Base-by-base conservation (phyloP, 2,113 vertebrate genomes). In the Corythornis cristatus region DNA sequence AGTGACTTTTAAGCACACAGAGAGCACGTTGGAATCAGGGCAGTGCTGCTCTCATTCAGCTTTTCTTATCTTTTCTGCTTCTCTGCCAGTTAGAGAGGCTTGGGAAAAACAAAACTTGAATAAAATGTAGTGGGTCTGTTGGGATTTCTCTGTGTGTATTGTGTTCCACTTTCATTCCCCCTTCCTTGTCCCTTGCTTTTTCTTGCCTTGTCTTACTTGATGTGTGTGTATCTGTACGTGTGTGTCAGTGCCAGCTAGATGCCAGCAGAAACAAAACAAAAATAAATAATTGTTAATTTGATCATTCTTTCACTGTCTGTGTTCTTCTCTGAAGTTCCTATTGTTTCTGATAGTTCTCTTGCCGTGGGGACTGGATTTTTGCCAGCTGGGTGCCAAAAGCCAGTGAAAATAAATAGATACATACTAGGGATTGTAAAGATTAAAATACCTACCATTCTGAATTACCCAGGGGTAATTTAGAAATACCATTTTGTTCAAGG, bases 341-440 rank as follows among this genome's bases (percentile, higher is more conserved):
- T 95, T 95, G 86, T 95, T 94, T 94, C 82, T 87, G 74, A 89
- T 92, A 64, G 71, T 58, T 95, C 40, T 89, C 50, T 73, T 96
- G 95, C 87, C 4, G 3, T 84, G 79, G 81, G 79, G 88, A 64
- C 58, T 96, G 92, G 79, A 92, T 81, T 88, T 86, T 88, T 93
- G 95, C 87, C 96, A 96, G 84, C 83, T 74, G 50, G 73, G 66
- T 94, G 76, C 96, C 90, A 95, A 95, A 88, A 95, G 90, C 83
- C 86, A 96, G 89, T n/a, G 85, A 95, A 97, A 96, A 94, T 94
- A 96, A 92, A 96, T 95, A 94, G 83, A 96, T 86, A 93, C 79
- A 82, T 78, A 75, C 46, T 89, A 78, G 62, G 88, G 89, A 95
- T 91, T 80, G 57, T 68, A 73, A 83, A 91, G 89, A 89, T 96